These are phyloP conservation scores for Lordiphosa andalusiaca DNA, from an alignment of 2,888 invertebrate species.

Conservation along the genomic window DNA sequence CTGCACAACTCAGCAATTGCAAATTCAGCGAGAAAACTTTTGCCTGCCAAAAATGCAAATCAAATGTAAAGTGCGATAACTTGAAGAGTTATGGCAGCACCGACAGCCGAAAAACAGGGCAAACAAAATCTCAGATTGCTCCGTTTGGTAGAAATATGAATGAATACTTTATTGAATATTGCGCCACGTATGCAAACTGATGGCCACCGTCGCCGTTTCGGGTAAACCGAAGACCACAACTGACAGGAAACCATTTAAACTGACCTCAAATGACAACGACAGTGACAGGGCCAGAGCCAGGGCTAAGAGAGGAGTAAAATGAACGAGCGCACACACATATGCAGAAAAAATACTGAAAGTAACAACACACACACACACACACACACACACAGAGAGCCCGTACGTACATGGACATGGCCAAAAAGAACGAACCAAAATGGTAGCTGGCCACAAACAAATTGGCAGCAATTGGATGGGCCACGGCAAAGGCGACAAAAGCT, in stretches of 20 bases:
- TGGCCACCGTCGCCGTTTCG: conserved; percentile 32
- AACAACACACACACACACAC: conserved; percentile 7
- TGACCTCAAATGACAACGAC: conserved; percentile 74
- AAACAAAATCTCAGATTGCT: conserved; percentile 2
- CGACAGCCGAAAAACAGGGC: conserved; percentile 21
- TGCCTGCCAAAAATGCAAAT: conserved; percentile 11
- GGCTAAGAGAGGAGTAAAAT: conserved; percentile 9
- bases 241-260: conserved; percentile 77
- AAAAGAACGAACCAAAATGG: conserved; percentile 30
- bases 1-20: background rate
- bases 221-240: conserved; percentile 70
- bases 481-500: conserved; percentile 68
- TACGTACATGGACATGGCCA: conserved; percentile 48
- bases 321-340: conserved; percentile 18
- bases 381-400: background rate
- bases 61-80: conserved; percentile 12
- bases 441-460: conserved; percentile 68
- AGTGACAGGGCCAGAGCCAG: conserved; percentile 45
- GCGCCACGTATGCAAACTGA: conserved; percentile 51
- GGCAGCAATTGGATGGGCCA: conserved; percentile 66
- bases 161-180: conserved; percentile 71
- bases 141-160: conserved; percentile 49
- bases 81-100: conserved; percentile 30
- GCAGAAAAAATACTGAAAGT: conserved; percentile 17
- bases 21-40: conserved; percentile 15